These are phyloP conservation scores for Sebastes fasciatus DNA, from an alignment of 2,113 vertebrate species.

Conservation along the genomic window DNA sequence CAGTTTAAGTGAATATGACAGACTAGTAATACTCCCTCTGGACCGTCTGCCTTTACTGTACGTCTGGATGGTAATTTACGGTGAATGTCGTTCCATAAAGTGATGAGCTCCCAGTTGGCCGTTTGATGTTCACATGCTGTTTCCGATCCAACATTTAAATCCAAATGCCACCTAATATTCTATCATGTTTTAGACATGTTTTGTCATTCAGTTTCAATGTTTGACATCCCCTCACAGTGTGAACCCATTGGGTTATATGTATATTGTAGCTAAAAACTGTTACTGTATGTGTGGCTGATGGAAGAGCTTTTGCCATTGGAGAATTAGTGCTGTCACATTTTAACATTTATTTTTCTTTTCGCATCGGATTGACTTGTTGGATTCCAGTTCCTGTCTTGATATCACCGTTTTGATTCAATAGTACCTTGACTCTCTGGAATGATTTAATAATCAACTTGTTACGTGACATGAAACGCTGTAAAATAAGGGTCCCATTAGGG, in stretches of 20 bases:
- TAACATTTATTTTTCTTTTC: background rate
- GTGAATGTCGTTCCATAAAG: conserved; percentile 42
- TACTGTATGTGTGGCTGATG: conserved; percentile 11
- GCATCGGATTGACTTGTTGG: conserved; percentile 13
- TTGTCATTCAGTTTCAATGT: conserved; percentile 58
- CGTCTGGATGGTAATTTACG: conserved; percentile 35
- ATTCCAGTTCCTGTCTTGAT: background rate
- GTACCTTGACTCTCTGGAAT: background rate
- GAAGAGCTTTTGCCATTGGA: conserved; percentile 33
- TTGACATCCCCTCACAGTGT: conserved; percentile 40
- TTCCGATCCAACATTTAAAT: conserved; percentile 47
- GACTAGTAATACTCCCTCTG: conserved; percentile 15
- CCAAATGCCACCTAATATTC: conserved; percentile 49
- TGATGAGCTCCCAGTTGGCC: conserved; percentile 42
- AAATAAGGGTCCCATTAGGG: no score
- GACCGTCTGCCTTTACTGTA: conserved; percentile 6
- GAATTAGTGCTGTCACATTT: conserved; percentile 28
- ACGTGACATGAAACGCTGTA: background rate
- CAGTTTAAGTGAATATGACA: conserved; percentile 33
- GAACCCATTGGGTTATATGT: conserved; percentile 32
- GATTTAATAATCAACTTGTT: conserved; percentile 2
- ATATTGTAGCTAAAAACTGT: conserved; percentile 22
- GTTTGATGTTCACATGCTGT: conserved; percentile 66
- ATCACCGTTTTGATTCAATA: background rate
- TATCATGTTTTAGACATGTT: conserved; percentile 52